Conservation (phyloP, 1,140 invertebrate genomes). For the Drosophila ficusphila region DNA sequence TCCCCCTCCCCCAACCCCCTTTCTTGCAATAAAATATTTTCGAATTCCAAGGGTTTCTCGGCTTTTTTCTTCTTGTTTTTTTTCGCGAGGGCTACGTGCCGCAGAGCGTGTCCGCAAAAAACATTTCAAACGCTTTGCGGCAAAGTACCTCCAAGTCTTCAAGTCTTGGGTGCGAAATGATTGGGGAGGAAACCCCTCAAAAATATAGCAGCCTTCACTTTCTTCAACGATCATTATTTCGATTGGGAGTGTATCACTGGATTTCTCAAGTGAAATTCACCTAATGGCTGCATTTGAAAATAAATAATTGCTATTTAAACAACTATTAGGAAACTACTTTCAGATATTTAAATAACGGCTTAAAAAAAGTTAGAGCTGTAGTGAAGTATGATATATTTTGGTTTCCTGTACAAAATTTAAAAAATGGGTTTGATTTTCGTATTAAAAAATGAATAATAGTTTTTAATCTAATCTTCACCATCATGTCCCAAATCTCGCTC, state of each 20-base stretch:
- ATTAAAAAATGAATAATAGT: constrained; percentile 9
- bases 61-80: not conserved
- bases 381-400: too few species aligned
- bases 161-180: constrained; percentile 21
- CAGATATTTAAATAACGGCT: too few species aligned
- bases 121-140: constrained; percentile 25
- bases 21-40: constrained; percentile 5
- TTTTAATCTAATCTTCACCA: constrained; percentile 25
- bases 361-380: too few species aligned
- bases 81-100: constrained; percentile 46
- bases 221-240: constrained; percentile 20
- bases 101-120: constrained; percentile 56
- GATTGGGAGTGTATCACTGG: not conserved
- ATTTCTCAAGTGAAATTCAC: not conserved
- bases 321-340: too few species aligned
- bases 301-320: too few species aligned
- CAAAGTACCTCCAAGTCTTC: constrained; percentile 3
- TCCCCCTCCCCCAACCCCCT: not conserved
- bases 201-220: constrained; percentile 20
- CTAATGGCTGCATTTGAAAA: not conserved
- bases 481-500: constrained; percentile 1
- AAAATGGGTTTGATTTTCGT: too few species aligned
- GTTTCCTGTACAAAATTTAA: too few species aligned
- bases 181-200: not conserved
- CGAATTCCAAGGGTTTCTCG: constrained; percentile 57